Percentiles rank a stretch among this genome's conserved stretches.
Conservation (phyloP, 1,140 invertebrate species). For the Musca vetustissima region DNA sequence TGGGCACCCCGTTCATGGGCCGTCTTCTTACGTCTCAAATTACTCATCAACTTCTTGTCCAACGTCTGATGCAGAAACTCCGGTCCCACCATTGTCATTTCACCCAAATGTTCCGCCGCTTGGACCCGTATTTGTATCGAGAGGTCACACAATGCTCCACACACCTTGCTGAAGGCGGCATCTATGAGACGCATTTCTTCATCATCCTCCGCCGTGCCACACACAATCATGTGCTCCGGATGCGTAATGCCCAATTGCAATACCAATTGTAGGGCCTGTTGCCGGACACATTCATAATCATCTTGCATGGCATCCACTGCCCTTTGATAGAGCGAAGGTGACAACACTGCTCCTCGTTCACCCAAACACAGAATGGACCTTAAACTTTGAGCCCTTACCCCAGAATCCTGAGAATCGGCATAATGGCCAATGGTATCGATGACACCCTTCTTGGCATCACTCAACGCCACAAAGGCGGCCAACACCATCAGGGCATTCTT, state of each 20-base stretch:
- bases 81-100: slow-evolving; percentile 83
- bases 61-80: slow-evolving; percentile 93
- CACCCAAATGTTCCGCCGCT: slow-evolving; percentile 80
- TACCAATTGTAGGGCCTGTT: slow-evolving; percentile 82
- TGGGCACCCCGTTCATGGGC: slow-evolving; percentile 83
- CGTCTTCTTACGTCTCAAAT: slow-evolving; percentile 81
- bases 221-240: slow-evolving; percentile 74
- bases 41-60: slow-evolving; percentile 98
- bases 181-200: slow-evolving; percentile 85
- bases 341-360: slow-evolving; percentile 75
- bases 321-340: slow-evolving; percentile 76
- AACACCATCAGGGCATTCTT: slow-evolving; percentile 77
- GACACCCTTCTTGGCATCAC: slow-evolving; percentile 60
- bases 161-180: slow-evolving; percentile 95
- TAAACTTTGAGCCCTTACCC: slow-evolving; percentile 85
- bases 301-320: slow-evolving; percentile 83
- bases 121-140: slow-evolving; percentile 77
- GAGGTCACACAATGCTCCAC: slow-evolving; percentile 91
- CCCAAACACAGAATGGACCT: slow-evolving; percentile 81
- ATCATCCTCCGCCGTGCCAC: slow-evolving; percentile 66
- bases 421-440: slow-evolving; percentile 75
- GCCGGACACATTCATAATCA: slow-evolving; percentile 92
- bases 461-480: slow-evolving; percentile 59
- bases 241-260: slow-evolving; percentile 84
- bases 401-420: slow-evolving; percentile 84